phyloP scores from a whole-genome alignment of 1,140 invertebrate genomes.

The Odontomachus brunneus region DNA sequence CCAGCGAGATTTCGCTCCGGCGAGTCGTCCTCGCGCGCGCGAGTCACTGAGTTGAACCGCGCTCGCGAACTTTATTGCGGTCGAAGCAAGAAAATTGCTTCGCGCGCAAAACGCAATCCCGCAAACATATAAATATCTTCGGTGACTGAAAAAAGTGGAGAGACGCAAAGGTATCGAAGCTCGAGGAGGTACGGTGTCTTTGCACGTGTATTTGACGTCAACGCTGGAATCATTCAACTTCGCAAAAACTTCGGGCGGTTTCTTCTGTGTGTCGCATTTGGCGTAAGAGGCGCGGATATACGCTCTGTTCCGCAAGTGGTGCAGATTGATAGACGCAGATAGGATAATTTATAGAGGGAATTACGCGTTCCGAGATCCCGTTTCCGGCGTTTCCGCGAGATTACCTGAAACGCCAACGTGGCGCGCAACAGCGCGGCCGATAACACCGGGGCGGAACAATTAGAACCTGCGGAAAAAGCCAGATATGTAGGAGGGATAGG shows the following conservation, averaged over 20 bases:
- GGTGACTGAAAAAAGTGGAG: too few relatives aligned
- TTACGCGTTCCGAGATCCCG: conserved; percentile 46
- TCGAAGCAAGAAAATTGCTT: not conserved
- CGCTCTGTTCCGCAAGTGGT: conserved; percentile 15
- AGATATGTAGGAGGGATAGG: conserved; percentile 29
- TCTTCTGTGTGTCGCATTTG: not conserved
- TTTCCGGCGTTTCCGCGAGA: conserved; percentile 36
- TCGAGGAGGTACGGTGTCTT: too few relatives aligned
- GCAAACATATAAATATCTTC: not conserved
- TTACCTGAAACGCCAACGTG: conserved; percentile 32
- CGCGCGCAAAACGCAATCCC: not conserved
- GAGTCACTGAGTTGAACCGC: conserved; percentile 11
- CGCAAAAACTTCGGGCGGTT: not conserved
- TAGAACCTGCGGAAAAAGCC: conserved; percentile 51
- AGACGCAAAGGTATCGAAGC: too few relatives aligned
- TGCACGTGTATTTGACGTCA: too few relatives aligned
- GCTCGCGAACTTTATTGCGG: not conserved
- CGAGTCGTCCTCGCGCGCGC: not conserved
- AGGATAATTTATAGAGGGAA: conserved; percentile 50
- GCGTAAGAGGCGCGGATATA: not conserved
- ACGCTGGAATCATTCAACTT: not conserved
- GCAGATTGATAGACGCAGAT: conserved; percentile 52
- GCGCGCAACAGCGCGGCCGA: conserved; percentile 19
- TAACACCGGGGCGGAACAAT: conserved; percentile 52
- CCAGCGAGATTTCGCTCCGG: conserved; percentile 5